Evolutionary conservation across 2,113 vertebrate species (phyloP).

Genomic region (Pollimyrus isidori): DNA sequence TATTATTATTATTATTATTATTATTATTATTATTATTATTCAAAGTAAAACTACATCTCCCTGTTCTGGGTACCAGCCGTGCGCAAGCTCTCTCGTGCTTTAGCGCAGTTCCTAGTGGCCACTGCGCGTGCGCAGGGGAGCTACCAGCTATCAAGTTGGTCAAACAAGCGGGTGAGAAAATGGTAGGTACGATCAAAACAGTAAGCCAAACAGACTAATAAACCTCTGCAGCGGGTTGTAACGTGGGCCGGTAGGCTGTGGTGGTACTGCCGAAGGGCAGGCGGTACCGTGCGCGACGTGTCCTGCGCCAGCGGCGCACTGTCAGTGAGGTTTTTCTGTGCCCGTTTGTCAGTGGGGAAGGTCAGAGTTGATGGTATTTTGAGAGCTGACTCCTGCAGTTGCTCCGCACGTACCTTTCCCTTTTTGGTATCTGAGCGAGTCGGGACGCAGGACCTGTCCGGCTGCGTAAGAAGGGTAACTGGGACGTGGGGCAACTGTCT

Average conservation of each 20-base stretch:
- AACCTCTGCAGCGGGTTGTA: constrained; percentile 9
- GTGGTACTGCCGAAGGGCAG: background rate
- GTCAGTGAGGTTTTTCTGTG: constrained; percentile 30
- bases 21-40: background rate
- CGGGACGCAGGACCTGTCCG: constrained; percentile 10
- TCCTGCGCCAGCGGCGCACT: constrained; percentile 27
- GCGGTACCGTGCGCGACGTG: constrained; percentile 25
- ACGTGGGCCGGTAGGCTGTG: constrained; percentile 14
- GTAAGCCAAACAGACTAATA: constrained; percentile 38
- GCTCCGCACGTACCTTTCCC: constrained; percentile 58
- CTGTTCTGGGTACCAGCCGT: background rate
- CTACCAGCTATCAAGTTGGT: constrained; percentile 58
- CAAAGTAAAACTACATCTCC: constrained; percentile 37
- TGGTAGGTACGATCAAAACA: constrained; percentile 71
- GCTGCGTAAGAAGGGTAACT: constrained; percentile 13
- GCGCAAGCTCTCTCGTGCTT: constrained; percentile 36
- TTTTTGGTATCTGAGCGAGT: constrained; percentile 54
- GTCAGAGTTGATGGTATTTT: constrained; percentile 71
- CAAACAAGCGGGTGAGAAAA: constrained; percentile 69
- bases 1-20: background rate
- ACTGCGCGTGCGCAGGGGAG: constrained; percentile 56
- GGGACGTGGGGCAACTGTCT: constrained; percentile 19
- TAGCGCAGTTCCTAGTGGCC: constrained; percentile 46
- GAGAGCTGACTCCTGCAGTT: constrained; percentile 45
- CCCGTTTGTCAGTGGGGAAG: constrained; percentile 55